A percentile compares a stretch with the other conserved stretches of the same genome.
Evolutionary conservation across 1,140 invertebrate genomes (phyloP).

Genomic region (Drosophila littoralis): DNA sequence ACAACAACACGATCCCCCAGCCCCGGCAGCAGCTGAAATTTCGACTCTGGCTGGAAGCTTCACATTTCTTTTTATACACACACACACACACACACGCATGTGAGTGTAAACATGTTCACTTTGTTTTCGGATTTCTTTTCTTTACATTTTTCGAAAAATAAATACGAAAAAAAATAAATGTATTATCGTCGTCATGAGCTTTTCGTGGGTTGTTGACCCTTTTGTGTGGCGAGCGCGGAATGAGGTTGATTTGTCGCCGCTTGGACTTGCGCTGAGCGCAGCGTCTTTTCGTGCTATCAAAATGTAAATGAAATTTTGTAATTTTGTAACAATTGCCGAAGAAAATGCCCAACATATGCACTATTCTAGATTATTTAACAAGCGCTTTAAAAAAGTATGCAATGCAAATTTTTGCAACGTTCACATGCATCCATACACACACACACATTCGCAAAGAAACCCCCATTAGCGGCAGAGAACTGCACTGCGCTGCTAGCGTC

Average conservation of each 20-base stretch:
- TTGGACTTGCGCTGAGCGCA: constrained; percentile 46
- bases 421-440: not conserved
- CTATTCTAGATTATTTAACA: constrained; percentile 16
- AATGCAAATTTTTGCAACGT: constrained; percentile 47
- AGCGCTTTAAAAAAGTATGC: constrained; percentile 60
- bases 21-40: constrained; percentile 48
- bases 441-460: constrained; percentile 1
- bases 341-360: constrained; percentile 12
- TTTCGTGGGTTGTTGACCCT: constrained; percentile 75
- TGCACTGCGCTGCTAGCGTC: constrained; percentile 45
- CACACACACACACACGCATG: constrained; percentile 3
- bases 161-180: constrained; percentile 24
- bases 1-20: constrained; percentile 44
- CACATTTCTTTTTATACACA: constrained; percentile 44
- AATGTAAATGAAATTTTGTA: constrained; percentile 27
- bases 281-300: constrained; percentile 42
- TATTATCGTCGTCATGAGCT: constrained; percentile 59
- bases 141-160: constrained; percentile 62
- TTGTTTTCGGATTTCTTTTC: constrained; percentile 68
- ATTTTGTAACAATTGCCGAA: constrained; percentile 21
- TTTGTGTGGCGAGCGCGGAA: constrained; percentile 50
- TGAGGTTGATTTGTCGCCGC: constrained; percentile 64
- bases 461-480: constrained; percentile 14
- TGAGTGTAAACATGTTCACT: constrained; percentile 12
- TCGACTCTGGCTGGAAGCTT: constrained; percentile 37